These are phyloP conservation scores for Nemopilema nomurai DNA, from an alignment of 30 jellyfish, hydroid and myxozoan species.

Conservation along the genomic window DNA sequence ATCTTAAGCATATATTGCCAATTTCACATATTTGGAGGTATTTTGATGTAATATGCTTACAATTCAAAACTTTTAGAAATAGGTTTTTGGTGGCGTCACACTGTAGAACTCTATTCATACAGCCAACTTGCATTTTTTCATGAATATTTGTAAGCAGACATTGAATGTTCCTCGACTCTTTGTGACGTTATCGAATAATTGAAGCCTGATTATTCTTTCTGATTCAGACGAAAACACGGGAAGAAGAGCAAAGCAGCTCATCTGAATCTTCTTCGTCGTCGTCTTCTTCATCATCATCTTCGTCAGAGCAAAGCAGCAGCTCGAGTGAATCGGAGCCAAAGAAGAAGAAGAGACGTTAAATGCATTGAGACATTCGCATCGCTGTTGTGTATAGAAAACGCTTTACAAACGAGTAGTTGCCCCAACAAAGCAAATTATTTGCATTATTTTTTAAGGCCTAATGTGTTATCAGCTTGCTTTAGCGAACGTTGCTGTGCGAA, in stretches of 20 bases:
- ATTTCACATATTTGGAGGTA: too few relatives aligned
- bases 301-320: constrained; percentile 48
- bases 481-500: too few relatives aligned
- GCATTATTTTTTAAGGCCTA: background rate
- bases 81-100: too few relatives aligned
- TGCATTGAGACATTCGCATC: background rate
- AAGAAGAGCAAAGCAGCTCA: constrained; percentile 43
- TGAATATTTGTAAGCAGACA: too few relatives aligned
- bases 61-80: too few relatives aligned
- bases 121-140: too few relatives aligned
- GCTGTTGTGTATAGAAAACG: background rate
- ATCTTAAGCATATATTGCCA: too few relatives aligned
- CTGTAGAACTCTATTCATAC: too few relatives aligned
- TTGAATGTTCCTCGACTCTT: background rate
- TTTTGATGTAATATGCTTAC: too few relatives aligned
- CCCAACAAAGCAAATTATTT: background rate
- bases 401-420: background rate
- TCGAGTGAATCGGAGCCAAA: constrained; percentile 1
- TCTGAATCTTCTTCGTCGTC: constrained; percentile 46
- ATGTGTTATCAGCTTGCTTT: background rate
- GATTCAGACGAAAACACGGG: constrained; percentile 26
- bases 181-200: background rate
- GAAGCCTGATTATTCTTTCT: background rate
- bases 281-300: constrained; percentile 31
- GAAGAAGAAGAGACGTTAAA: constrained; percentile 14